phyloP scores from a whole-genome alignment of 2,888 invertebrate species.

The Sphaerophoria rueppellii region DNA sequence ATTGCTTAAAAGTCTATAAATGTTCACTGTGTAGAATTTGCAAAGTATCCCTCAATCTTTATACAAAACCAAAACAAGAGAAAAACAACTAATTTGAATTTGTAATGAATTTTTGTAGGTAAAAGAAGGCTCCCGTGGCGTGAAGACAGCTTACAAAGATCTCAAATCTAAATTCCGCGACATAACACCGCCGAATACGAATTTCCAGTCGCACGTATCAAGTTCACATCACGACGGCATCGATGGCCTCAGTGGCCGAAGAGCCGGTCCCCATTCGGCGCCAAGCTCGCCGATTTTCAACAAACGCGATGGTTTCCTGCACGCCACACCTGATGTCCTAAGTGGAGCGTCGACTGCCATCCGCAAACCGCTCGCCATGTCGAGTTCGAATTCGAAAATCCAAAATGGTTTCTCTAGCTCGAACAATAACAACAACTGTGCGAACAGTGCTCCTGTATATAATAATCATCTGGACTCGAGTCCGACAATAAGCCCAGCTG shows the following conservation, averaged over 20 bases:
- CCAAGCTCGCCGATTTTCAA: conserved; percentile 87
- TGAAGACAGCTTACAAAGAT: conserved; percentile 90
- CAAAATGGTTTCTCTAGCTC: conserved; percentile 77
- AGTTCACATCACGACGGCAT: conserved; percentile 80
- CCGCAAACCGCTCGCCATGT: conserved; percentile 78
- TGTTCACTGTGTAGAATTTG: conserved; percentile 31
- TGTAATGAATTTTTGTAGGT: conserved; percentile 82
- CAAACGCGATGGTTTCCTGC: conserved; percentile 79
- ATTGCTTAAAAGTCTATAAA: conserved; percentile 26
- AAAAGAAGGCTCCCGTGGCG: conserved; percentile 88
- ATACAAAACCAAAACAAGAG: neutral
- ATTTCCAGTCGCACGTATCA: conserved; percentile 79
- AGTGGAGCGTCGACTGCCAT: conserved; percentile 75
- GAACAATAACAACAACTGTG: conserved; percentile 55
- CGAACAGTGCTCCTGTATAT: conserved; percentile 75
- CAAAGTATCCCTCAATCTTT: neutral
- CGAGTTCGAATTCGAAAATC: conserved; percentile 80
- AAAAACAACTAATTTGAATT: neutral
- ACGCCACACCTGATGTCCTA: conserved; percentile 74
- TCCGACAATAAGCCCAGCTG: conserved; percentile 81
- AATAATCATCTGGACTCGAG: conserved; percentile 80
- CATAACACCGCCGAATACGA: conserved; percentile 78
- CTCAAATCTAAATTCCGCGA: conserved; percentile 86
- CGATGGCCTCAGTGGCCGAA: conserved; percentile 77
- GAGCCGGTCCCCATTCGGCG: conserved; percentile 83